phyloP scores from a whole-genome alignment of 2,888 invertebrate species.

The Synanthedon tipuliformis region DNA sequence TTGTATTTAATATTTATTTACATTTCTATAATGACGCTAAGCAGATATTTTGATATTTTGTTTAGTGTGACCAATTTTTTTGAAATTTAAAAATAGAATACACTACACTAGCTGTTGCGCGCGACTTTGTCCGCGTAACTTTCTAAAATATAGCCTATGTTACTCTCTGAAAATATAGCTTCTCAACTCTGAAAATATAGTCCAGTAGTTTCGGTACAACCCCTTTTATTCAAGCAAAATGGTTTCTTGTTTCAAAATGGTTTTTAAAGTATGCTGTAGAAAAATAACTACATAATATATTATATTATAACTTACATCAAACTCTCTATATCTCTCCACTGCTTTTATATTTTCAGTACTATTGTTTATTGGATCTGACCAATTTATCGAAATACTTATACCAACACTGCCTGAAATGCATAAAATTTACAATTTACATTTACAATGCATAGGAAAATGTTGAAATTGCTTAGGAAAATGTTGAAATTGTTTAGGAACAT shows the following conservation, averaged over 20 bases:
- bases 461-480: too few relatives aligned
- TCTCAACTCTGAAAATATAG: too few relatives aligned
- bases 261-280: neutral
- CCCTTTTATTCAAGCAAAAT: neutral
- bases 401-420: constrained; percentile 41
- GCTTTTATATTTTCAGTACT: constrained; percentile 40
- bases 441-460: too few relatives aligned
- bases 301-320: constrained; percentile 27
- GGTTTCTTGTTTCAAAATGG: neutral
- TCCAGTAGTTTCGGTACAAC: neutral
- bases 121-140: too few relatives aligned
- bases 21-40: constrained; percentile 18
- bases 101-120: neutral
- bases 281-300: neutral
- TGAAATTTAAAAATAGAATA: neutral
- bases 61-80: too few relatives aligned
- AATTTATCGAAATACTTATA: constrained; percentile 37
- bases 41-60: too few relatives aligned
- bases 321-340: constrained; percentile 33
- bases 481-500: too few relatives aligned
- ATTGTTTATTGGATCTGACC: constrained; percentile 34
- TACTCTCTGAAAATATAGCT: too few relatives aligned
- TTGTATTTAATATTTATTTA: constrained; percentile 15
- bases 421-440: too few relatives aligned
- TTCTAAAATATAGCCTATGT: too few relatives aligned